Evolutionary conservation across 2,113 vertebrate genomes (phyloP), one percentile per base, ranked within the genome.

Genomic region (Rattus rattus): DNA sequence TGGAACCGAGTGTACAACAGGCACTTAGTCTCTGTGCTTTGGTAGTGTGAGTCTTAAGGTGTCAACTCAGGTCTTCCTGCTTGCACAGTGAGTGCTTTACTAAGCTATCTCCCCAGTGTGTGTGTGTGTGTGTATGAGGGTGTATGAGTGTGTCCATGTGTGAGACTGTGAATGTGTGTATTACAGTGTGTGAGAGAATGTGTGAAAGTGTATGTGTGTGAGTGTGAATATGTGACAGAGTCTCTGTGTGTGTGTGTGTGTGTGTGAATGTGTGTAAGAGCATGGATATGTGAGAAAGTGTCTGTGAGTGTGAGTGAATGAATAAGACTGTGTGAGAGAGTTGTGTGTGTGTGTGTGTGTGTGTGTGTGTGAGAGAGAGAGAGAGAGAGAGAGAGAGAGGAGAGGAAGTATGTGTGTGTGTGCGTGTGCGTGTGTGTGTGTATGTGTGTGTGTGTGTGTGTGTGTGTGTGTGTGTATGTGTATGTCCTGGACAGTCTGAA

Each of bases 401-500:
- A 43, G 43, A 43, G 43, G 43, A 43, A 43, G 72, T 39, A 17
- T 39, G 36, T 73, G 70, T 36, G 13, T 36, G 52, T 54, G 52
- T 9, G 5, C 5, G 52, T 9, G 5, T 54, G 52, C 5, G 5
- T 54, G 11, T 73, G 36, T 36, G 13, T 16, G 5, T 54, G 52
- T 1, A 11, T 54, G 52, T 9, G 5, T 54, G 52, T 54, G 52
- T 54, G 5, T 43, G 20, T 24, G 20, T 75, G 39, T 75, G 39
- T 43, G 20, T 43, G 20, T 43, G 72, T 47, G 20, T 75, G n/a
- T 43, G 8, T 43, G n/a, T 73, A 4, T n/a, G 33, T 76, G 75
- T 76, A 11, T 1, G 7, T n/a, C 85, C 12, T 5, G 0, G 59
- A 3, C 1, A 17, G 0, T 10, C 19, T 1, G 9, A 36, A 33